A percentile compares a stretch with the other conserved stretches of the same genome.
These are phyloP conservation scores for Cyrtonyx montezumae DNA, from an alignment of 2,113 vertebrate species.

Conservation along the genomic window DNA sequence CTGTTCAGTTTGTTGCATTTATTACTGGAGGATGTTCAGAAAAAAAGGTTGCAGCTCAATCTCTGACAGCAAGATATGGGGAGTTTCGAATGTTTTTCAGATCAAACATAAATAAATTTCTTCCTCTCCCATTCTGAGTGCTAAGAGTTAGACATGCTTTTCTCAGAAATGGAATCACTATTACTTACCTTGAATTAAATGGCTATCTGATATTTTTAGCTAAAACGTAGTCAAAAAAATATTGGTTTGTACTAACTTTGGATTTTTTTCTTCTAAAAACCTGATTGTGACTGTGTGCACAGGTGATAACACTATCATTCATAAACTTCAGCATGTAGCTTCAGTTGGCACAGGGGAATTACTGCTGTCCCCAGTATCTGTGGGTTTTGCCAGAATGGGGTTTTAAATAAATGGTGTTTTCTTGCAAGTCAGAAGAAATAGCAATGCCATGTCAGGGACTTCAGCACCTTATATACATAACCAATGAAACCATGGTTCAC, in stretches of 20 bases:
- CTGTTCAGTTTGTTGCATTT: accelerated
- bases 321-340: background rate
- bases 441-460: background rate
- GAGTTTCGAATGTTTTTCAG: background rate
- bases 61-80: background rate
- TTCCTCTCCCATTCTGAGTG: background rate
- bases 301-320: background rate
- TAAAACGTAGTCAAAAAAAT: background rate
- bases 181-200: background rate
- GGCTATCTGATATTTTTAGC: background rate
- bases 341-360: background rate
- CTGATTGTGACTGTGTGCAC: background rate
- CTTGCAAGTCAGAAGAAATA: background rate
- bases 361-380: background rate
- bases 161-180: background rate
- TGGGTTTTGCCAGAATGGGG: background rate
- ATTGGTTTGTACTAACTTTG: background rate
- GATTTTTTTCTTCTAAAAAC: background rate
- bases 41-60: background rate
- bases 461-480: background rate
- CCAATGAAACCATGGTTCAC: background rate
- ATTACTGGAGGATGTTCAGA: background rate
- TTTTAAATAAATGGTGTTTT: background rate
- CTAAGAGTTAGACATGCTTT: background rate
- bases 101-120: background rate